Evolutionary conservation across 2,797 vertebrate genomes (phyloP).

Genomic region (Babyrousa celebensis): DNA sequence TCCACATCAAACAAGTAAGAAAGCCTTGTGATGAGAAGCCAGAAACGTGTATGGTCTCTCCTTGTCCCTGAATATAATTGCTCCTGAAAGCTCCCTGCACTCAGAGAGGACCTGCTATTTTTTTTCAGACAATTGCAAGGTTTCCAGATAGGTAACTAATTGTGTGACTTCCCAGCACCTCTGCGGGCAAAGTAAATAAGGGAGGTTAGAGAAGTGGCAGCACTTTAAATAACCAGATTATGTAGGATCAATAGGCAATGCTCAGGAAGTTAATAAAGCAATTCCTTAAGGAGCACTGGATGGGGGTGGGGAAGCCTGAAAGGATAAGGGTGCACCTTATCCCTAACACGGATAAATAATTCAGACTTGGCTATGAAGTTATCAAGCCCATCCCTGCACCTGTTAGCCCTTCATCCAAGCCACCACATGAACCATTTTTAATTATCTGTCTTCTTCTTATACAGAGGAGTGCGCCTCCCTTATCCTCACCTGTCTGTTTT

Average conservation of each 20-base stretch:
- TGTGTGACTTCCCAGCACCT: conserved; percentile 61
- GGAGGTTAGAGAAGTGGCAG: conserved; percentile 61
- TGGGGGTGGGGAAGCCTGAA: neutral
- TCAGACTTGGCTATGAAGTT: neutral
- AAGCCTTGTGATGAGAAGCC: neutral
- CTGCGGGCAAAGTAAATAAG: conserved; percentile 59
- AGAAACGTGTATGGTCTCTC: neutral
- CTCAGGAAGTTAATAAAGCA: conserved; percentile 75
- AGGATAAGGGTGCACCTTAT: neutral
- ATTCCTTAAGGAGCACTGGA: conserved; percentile 6
- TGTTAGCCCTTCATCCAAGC: neutral
- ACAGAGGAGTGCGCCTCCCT: conserved; percentile 97
- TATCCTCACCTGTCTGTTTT: conserved; percentile 97
- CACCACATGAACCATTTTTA: no score
- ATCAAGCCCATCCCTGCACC: neutral
- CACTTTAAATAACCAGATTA: conserved; percentile 76
- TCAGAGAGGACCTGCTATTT: neutral
- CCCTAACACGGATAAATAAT: neutral
- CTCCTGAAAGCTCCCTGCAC: neutral
- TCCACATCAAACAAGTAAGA: neutral
- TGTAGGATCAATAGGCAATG: conserved; percentile 62
- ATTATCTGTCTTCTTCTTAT: conserved; percentile 86
- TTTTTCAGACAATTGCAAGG: conserved; percentile 1
- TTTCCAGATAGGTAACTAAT: conserved; percentile 25
- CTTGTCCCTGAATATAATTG: neutral